These are phyloP conservation scores for Valencia hispanica DNA, from an alignment of 2,797 vertebrate genomes.

Conservation along the genomic window DNA sequence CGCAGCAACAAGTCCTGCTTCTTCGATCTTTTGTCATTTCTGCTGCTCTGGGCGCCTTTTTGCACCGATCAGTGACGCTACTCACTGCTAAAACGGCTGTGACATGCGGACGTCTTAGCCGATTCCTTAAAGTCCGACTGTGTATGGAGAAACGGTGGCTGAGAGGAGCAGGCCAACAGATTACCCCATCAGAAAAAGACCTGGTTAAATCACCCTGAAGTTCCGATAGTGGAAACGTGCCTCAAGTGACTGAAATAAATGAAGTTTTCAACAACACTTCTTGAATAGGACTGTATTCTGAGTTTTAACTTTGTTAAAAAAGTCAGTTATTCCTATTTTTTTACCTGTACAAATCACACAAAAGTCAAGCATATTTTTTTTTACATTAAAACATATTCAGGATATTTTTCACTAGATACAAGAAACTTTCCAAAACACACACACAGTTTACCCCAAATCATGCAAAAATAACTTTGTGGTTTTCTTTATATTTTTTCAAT, in stretches of 20 bases:
- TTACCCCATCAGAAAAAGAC: too few species aligned
- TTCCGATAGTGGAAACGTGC: too few species aligned
- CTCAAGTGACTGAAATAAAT: not conserved
- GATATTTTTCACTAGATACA: conserved; percentile 52
- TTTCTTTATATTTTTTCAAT: conserved; percentile 52
- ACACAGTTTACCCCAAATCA: conserved; percentile 56
- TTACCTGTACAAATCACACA: conserved; percentile 49
- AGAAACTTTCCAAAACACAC: conserved; percentile 41
- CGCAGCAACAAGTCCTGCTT: too few species aligned
- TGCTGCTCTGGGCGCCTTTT: too few species aligned
- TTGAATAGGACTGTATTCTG: conserved; percentile 24
- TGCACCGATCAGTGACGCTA: too few species aligned
- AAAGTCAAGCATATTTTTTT: conserved; percentile 49
- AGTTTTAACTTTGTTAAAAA: conserved; percentile 31
- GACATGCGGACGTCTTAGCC: too few species aligned
- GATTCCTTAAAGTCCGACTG: too few species aligned
- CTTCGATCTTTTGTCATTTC: too few species aligned
- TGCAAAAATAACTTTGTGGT: conserved; percentile 66
- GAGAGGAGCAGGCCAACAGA: too few species aligned
- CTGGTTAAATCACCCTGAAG: too few species aligned
- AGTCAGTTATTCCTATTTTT: conserved; percentile 44
- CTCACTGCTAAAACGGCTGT: too few species aligned
- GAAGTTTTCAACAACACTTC: not conserved
- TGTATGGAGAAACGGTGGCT: too few species aligned
- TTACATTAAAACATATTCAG: conserved; percentile 49